A percentile compares a stretch with the other conserved stretches of the same genome.
phyloP scores from a whole-genome alignment of 2,888 invertebrate species.

The Hypolimnas misippus region DNA sequence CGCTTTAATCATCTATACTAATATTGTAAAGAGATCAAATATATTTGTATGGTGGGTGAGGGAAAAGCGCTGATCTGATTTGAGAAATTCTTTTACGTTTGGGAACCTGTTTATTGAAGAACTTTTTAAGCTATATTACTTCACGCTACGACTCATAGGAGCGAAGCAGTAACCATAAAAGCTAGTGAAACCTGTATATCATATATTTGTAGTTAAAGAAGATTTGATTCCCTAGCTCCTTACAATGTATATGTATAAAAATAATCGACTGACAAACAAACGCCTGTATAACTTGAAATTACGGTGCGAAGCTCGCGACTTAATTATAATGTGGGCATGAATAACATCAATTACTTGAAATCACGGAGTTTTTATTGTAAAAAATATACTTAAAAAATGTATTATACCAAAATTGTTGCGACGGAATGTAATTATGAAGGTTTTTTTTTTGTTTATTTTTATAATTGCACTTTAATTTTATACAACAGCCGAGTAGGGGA shows the following conservation, averaged over 20 bases:
- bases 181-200: no score
- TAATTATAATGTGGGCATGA: conserved; percentile 7
- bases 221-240: background rate
- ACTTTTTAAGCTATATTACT: no score
- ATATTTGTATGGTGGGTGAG: no score
- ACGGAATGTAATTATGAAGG: background rate
- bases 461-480: background rate
- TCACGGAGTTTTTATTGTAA: background rate
- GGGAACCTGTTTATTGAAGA: no score
- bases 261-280: conserved; percentile 2
- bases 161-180: no score
- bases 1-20: no score
- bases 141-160: no score
- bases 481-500: no score
- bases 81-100: no score
- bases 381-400: background rate
- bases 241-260: background rate
- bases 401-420: background rate
- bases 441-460: background rate
- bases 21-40: no score
- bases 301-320: background rate
- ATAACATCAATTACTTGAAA: conserved; percentile 7
- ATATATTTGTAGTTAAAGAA: no score
- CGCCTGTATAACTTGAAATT: background rate
- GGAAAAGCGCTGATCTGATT: no score